Evolutionary conservation across 2,888 invertebrate species (phyloP).

Genomic region (Eilema depressum): DNA sequence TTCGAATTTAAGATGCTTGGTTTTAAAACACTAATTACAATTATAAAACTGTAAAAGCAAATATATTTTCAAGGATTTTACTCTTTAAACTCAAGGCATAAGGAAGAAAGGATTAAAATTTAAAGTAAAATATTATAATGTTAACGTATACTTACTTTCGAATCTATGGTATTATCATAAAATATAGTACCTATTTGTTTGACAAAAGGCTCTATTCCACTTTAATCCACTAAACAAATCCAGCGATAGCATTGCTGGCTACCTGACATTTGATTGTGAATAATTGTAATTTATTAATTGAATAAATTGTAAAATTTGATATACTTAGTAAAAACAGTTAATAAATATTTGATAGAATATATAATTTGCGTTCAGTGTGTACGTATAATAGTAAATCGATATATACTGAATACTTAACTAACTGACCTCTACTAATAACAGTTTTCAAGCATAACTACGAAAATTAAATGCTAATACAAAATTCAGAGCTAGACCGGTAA

Average conservation of each 20-base stretch:
- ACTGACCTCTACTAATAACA: neutral
- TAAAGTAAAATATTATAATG: neutral
- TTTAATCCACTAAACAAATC: too few species aligned
- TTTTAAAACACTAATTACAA: neutral
- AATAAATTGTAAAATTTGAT: too few species aligned
- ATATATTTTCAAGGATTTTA: neutral
- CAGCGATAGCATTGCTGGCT: too few species aligned
- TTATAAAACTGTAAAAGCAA: neutral
- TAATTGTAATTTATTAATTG: too few species aligned
- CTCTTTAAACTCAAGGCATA: neutral
- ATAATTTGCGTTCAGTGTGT: neutral
- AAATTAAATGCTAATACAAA: constrained; percentile 1
- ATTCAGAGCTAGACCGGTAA: constrained; percentile 18
- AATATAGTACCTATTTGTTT: too few species aligned
- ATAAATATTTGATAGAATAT: neutral
- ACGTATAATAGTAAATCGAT: neutral
- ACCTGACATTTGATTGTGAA: too few species aligned
- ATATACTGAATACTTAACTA: neutral
- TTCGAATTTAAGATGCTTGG: neutral
- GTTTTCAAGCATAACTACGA: neutral
- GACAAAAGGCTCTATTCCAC: too few species aligned
- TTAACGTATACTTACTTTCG: neutral
- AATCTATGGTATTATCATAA: neutral
- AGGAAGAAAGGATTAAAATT: neutral
- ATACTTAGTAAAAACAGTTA: neutral